Evolutionary conservation across 2,888 invertebrate genomes (phyloP), one percentile per base, ranked within the genome.

Genomic region (Theodoxus fluviatilis): DNA sequence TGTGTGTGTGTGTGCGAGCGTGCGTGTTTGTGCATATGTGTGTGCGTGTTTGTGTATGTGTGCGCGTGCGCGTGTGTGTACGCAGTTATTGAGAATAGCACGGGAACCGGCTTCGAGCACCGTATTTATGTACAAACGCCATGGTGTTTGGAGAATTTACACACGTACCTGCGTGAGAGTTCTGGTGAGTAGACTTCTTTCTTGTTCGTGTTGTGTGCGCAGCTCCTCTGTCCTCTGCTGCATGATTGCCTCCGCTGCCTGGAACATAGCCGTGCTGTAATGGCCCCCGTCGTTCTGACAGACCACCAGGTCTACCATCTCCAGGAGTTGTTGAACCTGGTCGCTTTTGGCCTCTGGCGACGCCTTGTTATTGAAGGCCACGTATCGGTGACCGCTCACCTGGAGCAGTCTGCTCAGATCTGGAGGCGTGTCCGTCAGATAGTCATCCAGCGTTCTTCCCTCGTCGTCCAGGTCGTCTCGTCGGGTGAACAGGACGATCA

Each of bases 251-350:
- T 75, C 75, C 3, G 71, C 72, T 47, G 67, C 70, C 40, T 67
- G 40, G 52, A 71, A 75, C 72, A 73, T 70, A 9, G 70, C 71
- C 33, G 70, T 72, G 22, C 73, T 75, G 49, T 75, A 75, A 40
- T 57, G 71, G 3, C 66, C 59, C 3, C 75, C 75, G 1, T 61
- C 38, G 38, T 73, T 73, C 3, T 35, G 25, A 2, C 43, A n/a
- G n/a, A 72, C 57, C 6, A 69, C 43, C 15, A 49, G 61, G 25
- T 75, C 67, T 4, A 70, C 57, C 15, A 68, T 37, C n/a, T 18
- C 15, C 15, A 74, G 38, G 3, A 73, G 33, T n/a, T 67, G 25
- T 28, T 68, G 22, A 15, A 70, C 65, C 57, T 68, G n/a, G 9
- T 70, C 65, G 2, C 22, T 64, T 47, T 65, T 68, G 1, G 31